Conservation (phyloP, 1,140 invertebrate genomes). For the Polyergus mexicanus region DNA sequence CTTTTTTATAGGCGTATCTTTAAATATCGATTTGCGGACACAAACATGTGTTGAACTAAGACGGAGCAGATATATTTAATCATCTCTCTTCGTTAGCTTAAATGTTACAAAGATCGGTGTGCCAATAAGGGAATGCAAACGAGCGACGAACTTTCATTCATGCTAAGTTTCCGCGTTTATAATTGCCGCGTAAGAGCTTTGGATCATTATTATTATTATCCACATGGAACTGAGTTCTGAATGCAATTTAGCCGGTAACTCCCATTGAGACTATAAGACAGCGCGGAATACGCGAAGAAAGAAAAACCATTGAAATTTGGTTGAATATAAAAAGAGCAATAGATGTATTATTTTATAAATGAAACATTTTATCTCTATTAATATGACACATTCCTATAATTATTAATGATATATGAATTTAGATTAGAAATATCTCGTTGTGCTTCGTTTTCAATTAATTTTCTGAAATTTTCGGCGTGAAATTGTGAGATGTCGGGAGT, state of each 20-base stretch:
- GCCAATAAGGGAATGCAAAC: conserved; percentile 28
- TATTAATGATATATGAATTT: background rate
- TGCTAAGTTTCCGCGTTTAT: conserved; percentile 49
- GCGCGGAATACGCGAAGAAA: background rate
- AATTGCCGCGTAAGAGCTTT: conserved; percentile 64
- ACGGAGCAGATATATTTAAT: conserved; percentile 33
- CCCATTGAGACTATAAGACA: conserved; percentile 11
- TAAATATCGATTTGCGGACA: background rate
- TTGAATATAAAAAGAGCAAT: background rate
- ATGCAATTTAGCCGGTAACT: conserved; percentile 49
- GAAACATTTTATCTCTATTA: background rate
- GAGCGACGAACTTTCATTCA: conserved; percentile 38
- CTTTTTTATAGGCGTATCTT: background rate
- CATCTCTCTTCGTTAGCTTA: conserved; percentile 2
- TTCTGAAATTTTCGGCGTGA: background rate
- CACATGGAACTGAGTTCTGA: conserved; percentile 32
- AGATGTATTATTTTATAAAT: background rate
- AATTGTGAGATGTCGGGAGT: background rate
- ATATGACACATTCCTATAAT: background rate
- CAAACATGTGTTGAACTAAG: background rate
- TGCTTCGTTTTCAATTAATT: conserved; percentile 10
- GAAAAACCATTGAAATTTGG: background rate
- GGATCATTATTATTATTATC: conserved; percentile 66
- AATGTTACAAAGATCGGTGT: conserved; percentile 26
- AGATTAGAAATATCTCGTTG: background rate